Base-by-base conservation (phyloP, 2,888 invertebrate species). In the Tenthredo distinguenda region DNA sequence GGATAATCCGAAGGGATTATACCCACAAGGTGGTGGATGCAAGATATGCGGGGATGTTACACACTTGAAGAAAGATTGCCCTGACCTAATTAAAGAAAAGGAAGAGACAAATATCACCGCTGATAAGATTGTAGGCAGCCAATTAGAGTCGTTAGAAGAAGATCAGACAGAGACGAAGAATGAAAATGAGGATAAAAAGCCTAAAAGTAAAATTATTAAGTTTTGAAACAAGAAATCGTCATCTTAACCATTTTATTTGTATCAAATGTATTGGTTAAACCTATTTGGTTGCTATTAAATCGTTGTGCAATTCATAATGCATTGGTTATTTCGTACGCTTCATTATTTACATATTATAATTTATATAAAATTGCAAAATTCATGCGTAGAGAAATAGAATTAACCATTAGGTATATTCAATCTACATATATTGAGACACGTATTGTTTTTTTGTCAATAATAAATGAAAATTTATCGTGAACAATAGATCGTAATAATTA, bases 41-140 rank as follows among this genome's bases (percentile, higher is more conserved):
- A 97, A 96, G 89, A 94, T 96, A 2, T 98, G 98, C 94, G 97
- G 97, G 6, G 97, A 97, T 92, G 97, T 97, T 12, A 97, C 97
- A 72, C 98, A 98, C 94, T 94, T 98, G 87, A 96, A 96, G 88
- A 97, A 96, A 92, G 97, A 97, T 91, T 98, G 97, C 92, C 97
- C 97, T 9, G 95, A 96, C 86, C 94, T 95, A 88, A 92, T 91
- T 4, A 90, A 90, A 50, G 90, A 91, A 47, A 93, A 92, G 79
- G 92, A 93, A 86, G 92, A 92, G 37, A 87, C 34, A 18, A 85
- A 88, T 7, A 76, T 93, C 34, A 93, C 92, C 0, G 86, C 92
- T 15, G 89, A 90, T 34, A 93, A 90, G 0, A 91, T 92, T 34
- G 84, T 87, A 34, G 84, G 86, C 71, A 84, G 26, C 76, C 87